Base-by-base conservation (phyloP, 1,140 invertebrate genomes). In the Drosophila fuyamai region DNA sequence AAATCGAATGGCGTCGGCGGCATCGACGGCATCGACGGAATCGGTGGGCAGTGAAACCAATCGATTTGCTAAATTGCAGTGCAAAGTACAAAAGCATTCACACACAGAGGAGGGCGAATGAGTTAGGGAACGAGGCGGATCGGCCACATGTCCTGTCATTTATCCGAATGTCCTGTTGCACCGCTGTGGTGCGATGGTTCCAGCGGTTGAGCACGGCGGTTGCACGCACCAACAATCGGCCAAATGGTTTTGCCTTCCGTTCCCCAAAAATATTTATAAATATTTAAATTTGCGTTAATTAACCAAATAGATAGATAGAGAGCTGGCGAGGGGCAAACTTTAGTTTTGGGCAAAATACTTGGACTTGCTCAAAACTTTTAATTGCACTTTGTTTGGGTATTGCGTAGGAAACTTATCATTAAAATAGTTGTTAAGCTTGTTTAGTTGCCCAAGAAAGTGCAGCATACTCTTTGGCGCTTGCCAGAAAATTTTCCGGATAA, bases 21-120 rank as follows among this genome's bases (percentile, higher is more conserved):
- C 32, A 40, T 41, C 9, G 14, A 18, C 18, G 18, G 18, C 18
- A 18, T 18, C 23, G 23, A 23, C 23, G 23, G 9, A 10, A 43
- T 16, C n/a, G 29, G 40, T 38, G 63, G 43, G 23, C 14, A 38
- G 83, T 54, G 65, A 77, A 76, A 89, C 84, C 82, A 89, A 89
- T 89, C 84, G 84, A 89, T 89, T 89, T 89, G 84, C 86, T 84
- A 84, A 89, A 89, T 84, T 89, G 80, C 84, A 88, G 80, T 81
- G 84, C 55, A 66, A 89, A 89, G 80, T 84, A 81, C 73, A 83
- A 78, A 58, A 59, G 62, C 50, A 61, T 59, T 56, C 47, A 59
- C 60, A 67, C 63, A 32, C 6, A 57, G 23, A 67, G 60, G 51
- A 54, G 44, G 18, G 40, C 14, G 38, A 44, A 8, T 27, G 50